Base-by-base conservation (phyloP, 1,140 invertebrate species). In the Diuraphis noxia region DNA sequence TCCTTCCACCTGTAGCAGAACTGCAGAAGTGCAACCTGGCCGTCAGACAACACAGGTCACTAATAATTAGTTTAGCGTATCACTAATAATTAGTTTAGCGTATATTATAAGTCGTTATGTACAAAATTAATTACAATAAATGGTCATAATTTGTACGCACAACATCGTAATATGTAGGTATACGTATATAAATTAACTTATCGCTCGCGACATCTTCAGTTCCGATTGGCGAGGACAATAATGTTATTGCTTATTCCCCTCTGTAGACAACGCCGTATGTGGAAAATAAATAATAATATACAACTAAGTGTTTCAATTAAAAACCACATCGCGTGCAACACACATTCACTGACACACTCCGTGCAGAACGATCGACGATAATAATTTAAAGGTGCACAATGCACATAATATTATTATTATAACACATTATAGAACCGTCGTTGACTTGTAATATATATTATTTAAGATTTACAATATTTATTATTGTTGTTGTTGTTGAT, bases 231-330 rank as follows among this genome's bases (percentile, higher is more conserved):
- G 25, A 36, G 30, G 41, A 43, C 41, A 84, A 82, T 81, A 40
- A 82, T 82, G 40, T 38, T 38, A 81, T 84, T 84, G 13, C n/a
- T 84, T 5, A 25, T 40, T 82, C 40, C 36, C 81, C 38, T 40
- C 38, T 19, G 46, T 21, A 5, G 36, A 38, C 79, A 40, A 38
- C 38, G 34, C 77, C 77, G 36, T 79, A 79, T 79, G 36, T 79
- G 56, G 56, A n/a, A n/a, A 72, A 72, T 56, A 56, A 46, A n/a
- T 17, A 72, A 72, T 56, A 56, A 46, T 49, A 5, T n/a, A 72
- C 56, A n/a, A 72, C 56, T 72, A 72, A 72, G 56, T 30, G 81
- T 82, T 84, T 84, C 40, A 25, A 84, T 84, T 84, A 43, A 41
- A 84, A 84, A 84, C 25, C 40, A 38, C 79, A 38, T 79, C 77